These are phyloP conservation scores for Pseudochirops cupreus DNA, from an alignment of 2,797 vertebrate genomes.

Conservation along the genomic window DNA sequence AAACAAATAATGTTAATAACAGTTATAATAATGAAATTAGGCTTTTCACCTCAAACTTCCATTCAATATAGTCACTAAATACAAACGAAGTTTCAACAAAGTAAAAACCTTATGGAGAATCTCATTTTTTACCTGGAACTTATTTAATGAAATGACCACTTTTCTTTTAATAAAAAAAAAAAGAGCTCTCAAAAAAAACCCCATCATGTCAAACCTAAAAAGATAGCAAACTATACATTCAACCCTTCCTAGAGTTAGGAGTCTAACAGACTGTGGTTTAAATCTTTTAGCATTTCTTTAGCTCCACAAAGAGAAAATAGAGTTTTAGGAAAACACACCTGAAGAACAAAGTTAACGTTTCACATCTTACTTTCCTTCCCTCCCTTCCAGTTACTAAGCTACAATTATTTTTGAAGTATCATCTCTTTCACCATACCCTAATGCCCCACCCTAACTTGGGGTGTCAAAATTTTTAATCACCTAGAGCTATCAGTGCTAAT, in stretches of 20 bases:
- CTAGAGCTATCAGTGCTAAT: conserved; percentile 51
- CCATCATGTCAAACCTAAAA: background rate
- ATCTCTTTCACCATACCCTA: conserved; percentile 16
- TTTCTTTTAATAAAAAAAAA: background rate
- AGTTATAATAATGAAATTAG: background rate
- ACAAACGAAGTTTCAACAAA: background rate
- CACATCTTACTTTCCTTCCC: background rate
- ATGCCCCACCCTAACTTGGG: conserved; percentile 36
- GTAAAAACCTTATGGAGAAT: background rate
- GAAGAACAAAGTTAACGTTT: conserved; percentile 31
- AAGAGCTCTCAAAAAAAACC: background rate
- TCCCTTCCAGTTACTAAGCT: background rate
- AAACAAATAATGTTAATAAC: background rate
- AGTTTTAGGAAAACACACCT: conserved; percentile 18
- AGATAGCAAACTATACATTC: background rate
- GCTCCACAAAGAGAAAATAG: conserved; percentile 20
- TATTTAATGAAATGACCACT: background rate
- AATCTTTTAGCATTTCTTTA: background rate
- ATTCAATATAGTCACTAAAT: background rate
- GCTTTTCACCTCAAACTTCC: background rate
- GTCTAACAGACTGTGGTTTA: conserved; percentile 2
- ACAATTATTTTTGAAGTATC: conserved; percentile 19
- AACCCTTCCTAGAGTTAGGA: background rate
- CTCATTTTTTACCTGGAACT: background rate
- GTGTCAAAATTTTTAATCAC: background rate